Percentiles rank a stretch among this genome's conserved stretches.
These are phyloP conservation scores for Gadopsis bispinosus DNA, from an alignment of 2,797 vertebrate genomes.

Conservation along the genomic window DNA sequence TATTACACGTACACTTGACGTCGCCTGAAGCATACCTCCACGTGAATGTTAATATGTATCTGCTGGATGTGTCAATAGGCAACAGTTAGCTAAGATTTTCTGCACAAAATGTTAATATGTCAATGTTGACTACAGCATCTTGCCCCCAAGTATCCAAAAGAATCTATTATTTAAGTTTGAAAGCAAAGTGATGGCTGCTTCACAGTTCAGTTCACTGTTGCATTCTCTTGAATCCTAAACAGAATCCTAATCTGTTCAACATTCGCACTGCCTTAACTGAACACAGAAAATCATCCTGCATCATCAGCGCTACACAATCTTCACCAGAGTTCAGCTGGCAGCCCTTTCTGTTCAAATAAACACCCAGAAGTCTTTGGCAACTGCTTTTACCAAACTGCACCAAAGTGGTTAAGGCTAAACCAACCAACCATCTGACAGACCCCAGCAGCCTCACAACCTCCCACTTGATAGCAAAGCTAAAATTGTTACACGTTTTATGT, in stretches of 20 bases:
- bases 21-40: background rate
- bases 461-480: background rate
- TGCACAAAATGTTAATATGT: background rate
- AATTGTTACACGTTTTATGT: background rate
- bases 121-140: background rate
- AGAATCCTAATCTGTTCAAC: background rate
- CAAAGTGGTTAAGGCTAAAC: background rate
- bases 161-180: constrained; percentile 6
- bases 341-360: constrained; percentile 13
- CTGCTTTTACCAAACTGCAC: constrained; percentile 3
- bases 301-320: background rate
- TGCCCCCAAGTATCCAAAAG: background rate
- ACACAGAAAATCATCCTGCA: background rate
- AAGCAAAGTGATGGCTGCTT: background rate
- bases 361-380: constrained; percentile 15
- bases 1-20: background rate
- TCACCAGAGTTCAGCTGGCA: background rate
- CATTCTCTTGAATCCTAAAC: constrained; percentile 9
- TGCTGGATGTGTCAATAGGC: background rate
- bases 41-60: background rate
- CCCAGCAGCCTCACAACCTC: background rate
- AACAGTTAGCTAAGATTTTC: background rate
- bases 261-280: background rate
- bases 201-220: background rate
- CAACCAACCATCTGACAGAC: constrained; percentile 15